These are phyloP conservation scores for Hydraecia micacea DNA, from an alignment of 2,888 invertebrate genomes.

Conservation along the genomic window DNA sequence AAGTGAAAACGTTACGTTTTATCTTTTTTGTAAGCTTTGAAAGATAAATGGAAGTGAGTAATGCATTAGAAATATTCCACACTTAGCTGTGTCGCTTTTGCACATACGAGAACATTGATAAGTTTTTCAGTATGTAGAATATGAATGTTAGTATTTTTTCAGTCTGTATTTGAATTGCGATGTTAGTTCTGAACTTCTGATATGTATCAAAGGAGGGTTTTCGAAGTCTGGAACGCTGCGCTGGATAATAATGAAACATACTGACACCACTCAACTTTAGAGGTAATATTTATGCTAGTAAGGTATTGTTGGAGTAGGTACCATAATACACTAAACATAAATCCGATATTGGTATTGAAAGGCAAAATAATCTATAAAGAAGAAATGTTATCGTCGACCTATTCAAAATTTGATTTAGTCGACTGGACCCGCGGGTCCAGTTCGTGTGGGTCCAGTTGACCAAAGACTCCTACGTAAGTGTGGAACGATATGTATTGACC, in stretches of 20 bases:
- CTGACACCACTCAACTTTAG: not conserved
- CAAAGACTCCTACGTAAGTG: too few species aligned
- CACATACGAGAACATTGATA: not conserved
- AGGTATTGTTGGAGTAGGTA: not conserved
- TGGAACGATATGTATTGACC: not conserved
- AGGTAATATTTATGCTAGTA: not conserved
- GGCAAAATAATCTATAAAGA: not conserved
- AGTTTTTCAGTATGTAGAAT: too few species aligned
- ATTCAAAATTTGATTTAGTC: too few species aligned
- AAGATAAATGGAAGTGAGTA: conserved; percentile 28
- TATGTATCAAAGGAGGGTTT: not conserved
- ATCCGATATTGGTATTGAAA: not conserved
- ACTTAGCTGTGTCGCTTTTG: not conserved
- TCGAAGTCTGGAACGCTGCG: not conserved
- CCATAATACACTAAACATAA: not conserved
- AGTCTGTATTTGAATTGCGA: not conserved
- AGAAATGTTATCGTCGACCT: too few species aligned
- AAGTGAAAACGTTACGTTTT: conserved; percentile 13
- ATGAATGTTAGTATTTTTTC: not conserved
- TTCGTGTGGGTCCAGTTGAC: too few species aligned
- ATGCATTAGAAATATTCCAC: conserved; percentile 8
- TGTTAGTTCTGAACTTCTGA: not conserved
- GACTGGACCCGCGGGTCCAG: too few species aligned
- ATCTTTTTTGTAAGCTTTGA: conserved; percentile 7
- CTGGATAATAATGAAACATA: not conserved